These are phyloP conservation scores for Blastobasis lacticolella DNA, from an alignment of 2,888 invertebrate species.

Conservation along the genomic window DNA sequence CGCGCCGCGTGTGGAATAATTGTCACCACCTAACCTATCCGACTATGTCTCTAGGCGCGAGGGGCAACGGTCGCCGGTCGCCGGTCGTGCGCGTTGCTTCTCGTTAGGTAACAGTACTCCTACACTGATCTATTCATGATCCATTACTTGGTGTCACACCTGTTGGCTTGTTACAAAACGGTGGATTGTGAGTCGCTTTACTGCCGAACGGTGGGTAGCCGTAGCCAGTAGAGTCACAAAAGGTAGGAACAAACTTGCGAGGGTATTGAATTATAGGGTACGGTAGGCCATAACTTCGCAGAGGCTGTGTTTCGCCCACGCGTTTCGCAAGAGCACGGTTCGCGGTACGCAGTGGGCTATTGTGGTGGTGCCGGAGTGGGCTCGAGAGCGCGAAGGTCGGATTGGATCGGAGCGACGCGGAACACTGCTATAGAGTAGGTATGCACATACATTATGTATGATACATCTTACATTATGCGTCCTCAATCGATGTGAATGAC, in stretches of 20 bases:
- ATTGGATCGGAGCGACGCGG: conserved; percentile 34
- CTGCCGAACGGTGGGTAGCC: no score
- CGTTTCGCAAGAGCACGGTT: conserved; percentile 16
- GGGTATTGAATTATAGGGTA: conserved; percentile 3
- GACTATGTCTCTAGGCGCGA: conserved; percentile 26
- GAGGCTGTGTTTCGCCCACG: conserved; percentile 13
- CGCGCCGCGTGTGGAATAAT: conserved; percentile 13
- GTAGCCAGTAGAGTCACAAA: no score
- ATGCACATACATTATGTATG: conserved; percentile 35
- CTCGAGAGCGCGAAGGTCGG: conserved; percentile 31
- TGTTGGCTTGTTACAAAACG: conserved; percentile 11
- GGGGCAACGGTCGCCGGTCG: conserved; percentile 38
- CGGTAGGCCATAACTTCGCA: conserved; percentile 3
- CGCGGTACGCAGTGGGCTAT: conserved; percentile 4
- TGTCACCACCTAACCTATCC: conserved; percentile 33
- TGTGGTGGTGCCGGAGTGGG: not conserved
- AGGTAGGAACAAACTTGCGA: not conserved
- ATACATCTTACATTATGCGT: conserved; percentile 59
- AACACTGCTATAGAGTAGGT: conserved; percentile 42
- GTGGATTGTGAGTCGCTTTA: not conserved
- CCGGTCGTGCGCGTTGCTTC: conserved; percentile 7
- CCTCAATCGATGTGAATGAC: conserved; percentile 69
- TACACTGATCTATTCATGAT: conserved; percentile 30
- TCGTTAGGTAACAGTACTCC: conserved; percentile 37
- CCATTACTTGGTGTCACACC: conserved; percentile 17